Conservation (phyloP, 2,797 vertebrate genomes). For the Danionella dracula region DNA sequence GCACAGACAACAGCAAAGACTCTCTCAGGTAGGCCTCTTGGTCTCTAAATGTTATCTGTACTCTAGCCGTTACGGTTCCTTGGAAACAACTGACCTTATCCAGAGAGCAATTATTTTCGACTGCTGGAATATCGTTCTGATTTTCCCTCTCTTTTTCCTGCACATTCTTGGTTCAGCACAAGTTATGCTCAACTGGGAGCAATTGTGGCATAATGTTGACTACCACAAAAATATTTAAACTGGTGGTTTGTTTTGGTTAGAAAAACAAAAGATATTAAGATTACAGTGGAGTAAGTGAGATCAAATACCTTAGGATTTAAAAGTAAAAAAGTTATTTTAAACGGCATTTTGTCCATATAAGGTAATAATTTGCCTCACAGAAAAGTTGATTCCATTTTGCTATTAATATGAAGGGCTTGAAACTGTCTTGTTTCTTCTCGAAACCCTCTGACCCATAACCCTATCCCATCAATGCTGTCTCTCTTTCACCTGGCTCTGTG, state of each 20-base stretch:
- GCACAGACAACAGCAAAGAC: conserved; percentile 65
- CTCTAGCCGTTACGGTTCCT: neutral
- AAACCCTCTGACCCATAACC: conserved; percentile 54
- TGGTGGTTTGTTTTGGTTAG: neutral
- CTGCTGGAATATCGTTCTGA: neutral
- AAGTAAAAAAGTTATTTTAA: too few species aligned
- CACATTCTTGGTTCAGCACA: neutral
- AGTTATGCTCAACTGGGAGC: neutral
- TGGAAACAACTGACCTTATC: neutral
- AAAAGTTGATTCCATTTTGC: conserved; percentile 53
- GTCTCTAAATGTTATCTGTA: neutral
- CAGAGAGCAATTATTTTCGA: neutral
- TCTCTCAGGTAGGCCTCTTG: conserved; percentile 68
- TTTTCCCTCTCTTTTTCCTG: neutral
- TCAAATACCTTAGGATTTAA: too few species aligned
- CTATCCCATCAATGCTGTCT: conserved; percentile 63
- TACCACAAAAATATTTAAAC: neutral
- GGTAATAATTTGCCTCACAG: conserved; percentile 49
- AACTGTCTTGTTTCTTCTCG: conserved; percentile 50
- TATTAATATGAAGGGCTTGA: conserved; percentile 61
- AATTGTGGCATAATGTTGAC: neutral
- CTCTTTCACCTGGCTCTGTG: conserved; percentile 59
- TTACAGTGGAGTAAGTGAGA: neutral
- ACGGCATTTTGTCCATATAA: neutral
- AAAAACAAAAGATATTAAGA: neutral